Conservation (phyloP, 2,888 invertebrate genomes). For the Philonicus albiceps region DNA sequence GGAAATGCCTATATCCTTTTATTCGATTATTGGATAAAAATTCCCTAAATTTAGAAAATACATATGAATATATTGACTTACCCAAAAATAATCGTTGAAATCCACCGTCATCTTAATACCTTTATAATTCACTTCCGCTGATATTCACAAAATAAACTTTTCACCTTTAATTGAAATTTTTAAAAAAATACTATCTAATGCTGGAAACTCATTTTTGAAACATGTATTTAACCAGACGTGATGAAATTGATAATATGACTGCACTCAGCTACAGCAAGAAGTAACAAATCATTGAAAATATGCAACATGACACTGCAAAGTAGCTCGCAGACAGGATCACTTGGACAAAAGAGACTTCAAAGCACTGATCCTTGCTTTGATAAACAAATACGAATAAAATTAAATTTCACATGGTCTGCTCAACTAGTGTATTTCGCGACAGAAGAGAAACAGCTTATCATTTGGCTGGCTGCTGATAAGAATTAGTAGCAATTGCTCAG, state of each 20-base stretch:
- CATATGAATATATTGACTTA: slow-evolving; percentile 50
- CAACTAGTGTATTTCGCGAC: not conserved
- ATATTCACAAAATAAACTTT: slow-evolving; percentile 1
- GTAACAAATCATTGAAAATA: not conserved
- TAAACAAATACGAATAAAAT: not conserved
- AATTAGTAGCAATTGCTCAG: not conserved
- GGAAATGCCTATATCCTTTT: not conserved
- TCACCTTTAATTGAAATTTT: not conserved
- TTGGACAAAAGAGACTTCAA: not conserved
- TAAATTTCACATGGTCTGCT: not conserved
- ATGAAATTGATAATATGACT: not conserved
- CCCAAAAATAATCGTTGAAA: slow-evolving; percentile 64
- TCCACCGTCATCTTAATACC: slow-evolving; percentile 62
- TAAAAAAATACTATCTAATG: not conserved
- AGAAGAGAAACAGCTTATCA: not conserved
- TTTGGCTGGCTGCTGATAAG: not conserved
- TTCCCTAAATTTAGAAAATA: not conserved
- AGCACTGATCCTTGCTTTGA: not conserved
- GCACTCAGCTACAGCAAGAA: not conserved
- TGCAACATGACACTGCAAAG: not conserved
- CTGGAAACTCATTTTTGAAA: not conserved
- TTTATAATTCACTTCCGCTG: not conserved
- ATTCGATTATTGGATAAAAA: not conserved
- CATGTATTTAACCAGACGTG: not conserved
- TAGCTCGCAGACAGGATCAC: not conserved